Evolutionary conservation across 2,797 vertebrate genomes (phyloP).

Genomic region (Tarsius wallacei): DNA sequence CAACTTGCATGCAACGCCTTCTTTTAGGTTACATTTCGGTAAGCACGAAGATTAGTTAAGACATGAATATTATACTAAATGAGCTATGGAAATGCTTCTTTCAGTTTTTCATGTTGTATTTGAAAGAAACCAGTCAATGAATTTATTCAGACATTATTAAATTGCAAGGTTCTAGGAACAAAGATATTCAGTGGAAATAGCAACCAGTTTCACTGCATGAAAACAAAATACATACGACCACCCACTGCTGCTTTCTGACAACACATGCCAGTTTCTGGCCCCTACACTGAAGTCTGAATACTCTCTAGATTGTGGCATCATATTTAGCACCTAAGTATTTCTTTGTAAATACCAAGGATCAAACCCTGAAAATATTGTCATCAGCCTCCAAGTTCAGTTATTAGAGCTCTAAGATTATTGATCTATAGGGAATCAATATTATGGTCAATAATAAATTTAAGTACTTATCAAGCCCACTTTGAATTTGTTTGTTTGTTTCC

Average conservation of each 20-base stretch:
- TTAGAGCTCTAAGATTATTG: neutral
- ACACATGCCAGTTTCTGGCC: neutral
- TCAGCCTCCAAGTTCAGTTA: neutral
- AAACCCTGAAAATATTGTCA: neutral
- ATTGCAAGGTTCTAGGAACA: neutral
- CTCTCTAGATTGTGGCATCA: neutral
- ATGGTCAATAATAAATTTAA: neutral
- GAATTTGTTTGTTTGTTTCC: neutral
- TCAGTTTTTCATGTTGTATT: conserved; percentile 36
- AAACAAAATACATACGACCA: neutral
- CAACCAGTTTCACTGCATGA: neutral
- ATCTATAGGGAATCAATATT: neutral
- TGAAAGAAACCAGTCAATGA: neutral
- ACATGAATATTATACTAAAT: conserved; percentile 17
- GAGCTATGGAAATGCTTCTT: conserved; percentile 1
- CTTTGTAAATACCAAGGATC: neutral
- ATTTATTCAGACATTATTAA: conserved; percentile 37
- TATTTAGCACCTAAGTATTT: neutral
- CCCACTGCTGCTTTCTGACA: neutral
- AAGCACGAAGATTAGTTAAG: neutral
- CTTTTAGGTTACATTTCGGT: neutral
- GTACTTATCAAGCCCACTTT: neutral
- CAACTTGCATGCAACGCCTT: neutral
- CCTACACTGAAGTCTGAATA: neutral
- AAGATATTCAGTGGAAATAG: neutral